A percentile compares a stretch with the other conserved stretches of the same genome.
Evolutionary conservation across 2,888 invertebrate genomes (phyloP).

Genomic region (Leuctra nigra): DNA sequence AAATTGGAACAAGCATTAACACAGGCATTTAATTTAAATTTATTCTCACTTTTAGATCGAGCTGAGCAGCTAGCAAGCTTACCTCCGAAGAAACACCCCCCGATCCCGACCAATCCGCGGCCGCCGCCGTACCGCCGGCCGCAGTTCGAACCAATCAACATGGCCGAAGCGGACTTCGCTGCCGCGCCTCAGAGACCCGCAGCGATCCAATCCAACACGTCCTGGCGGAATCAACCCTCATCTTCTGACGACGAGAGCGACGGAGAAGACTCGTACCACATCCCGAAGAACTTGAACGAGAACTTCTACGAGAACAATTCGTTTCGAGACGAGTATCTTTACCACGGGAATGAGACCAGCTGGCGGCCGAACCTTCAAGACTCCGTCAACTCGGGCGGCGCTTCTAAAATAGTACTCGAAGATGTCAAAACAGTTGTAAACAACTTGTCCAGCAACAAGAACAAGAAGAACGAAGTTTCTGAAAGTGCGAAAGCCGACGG

Average conservation of each 20-base stretch:
- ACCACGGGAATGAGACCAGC: slow-evolving; percentile 47
- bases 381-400: slow-evolving; percentile 44
- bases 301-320: slow-evolving; percentile 10
- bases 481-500: neutral
- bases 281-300: neutral
- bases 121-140: slow-evolving; percentile 33
- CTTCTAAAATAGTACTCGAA: neutral
- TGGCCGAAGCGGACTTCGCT: slow-evolving; percentile 35
- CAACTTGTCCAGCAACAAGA: neutral
- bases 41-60: slow-evolving; percentile 23
- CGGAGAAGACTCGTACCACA: neutral
- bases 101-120: slow-evolving; percentile 14
- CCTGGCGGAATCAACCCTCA: neutral
- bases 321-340: slow-evolving; percentile 3
- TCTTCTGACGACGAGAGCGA: neutral
- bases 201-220: neutral
- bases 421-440: slow-evolving; percentile 4
- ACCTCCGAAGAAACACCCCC: neutral
- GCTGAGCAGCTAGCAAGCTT: slow-evolving; percentile 25
- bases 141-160: slow-evolving; percentile 35
- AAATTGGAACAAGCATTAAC: too few species aligned
- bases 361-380: slow-evolving; percentile 58
- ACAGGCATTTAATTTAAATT: too few species aligned
- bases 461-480: neutral
- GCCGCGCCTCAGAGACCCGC: slow-evolving; percentile 25